phyloP scores from a whole-genome alignment of 2,113 vertebrate species.

The Hyaena hyaena region DNA sequence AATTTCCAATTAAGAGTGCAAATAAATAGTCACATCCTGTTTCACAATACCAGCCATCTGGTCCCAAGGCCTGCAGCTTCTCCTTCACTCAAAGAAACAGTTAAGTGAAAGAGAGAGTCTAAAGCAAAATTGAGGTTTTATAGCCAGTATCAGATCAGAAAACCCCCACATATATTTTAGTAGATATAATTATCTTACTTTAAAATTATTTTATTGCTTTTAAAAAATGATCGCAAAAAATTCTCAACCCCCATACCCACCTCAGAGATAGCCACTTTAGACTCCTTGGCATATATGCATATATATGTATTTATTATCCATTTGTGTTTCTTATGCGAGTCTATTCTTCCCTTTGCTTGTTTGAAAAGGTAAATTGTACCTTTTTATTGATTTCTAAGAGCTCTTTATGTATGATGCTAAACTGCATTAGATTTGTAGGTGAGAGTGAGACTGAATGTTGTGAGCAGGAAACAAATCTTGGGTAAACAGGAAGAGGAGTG shows the following conservation, averaged over 20 bases:
- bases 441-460: not conserved
- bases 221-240: not conserved
- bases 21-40: conserved; percentile 26
- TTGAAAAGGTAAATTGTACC: not conserved
- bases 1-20: conserved; percentile 58
- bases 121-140: not conserved
- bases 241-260: not conserved
- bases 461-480: not conserved
- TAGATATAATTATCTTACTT: not conserved
- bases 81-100: not conserved
- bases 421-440: not conserved
- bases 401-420: not conserved
- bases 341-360: not conserved
- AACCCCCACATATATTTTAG: not conserved
- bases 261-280: not conserved
- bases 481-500: not conserved
- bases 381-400: conserved; percentile 52
- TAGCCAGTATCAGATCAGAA: not conserved
- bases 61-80: not conserved
- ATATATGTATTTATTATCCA: not conserved
- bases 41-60: conserved; percentile 8
- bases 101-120: not conserved
- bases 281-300: not conserved
- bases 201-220: conserved; percentile 33
- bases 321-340: not conserved